Percentiles rank a stretch among this genome's conserved stretches.
These are phyloP conservation scores for Tenthredo mesomela DNA, from an alignment of 2,888 invertebrate genomes.

Conservation along the genomic window DNA sequence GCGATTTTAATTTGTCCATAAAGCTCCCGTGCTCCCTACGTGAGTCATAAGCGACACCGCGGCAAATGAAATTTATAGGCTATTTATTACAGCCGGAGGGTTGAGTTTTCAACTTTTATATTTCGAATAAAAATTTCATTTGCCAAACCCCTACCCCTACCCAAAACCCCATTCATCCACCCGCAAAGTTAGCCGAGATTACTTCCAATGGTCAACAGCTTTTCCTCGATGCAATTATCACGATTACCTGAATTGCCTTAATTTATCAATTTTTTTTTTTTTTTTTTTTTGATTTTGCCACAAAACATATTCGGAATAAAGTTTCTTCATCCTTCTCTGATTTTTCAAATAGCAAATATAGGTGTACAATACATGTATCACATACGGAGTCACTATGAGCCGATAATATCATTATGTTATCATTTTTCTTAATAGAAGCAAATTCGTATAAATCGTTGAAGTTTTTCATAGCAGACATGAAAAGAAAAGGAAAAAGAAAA, in stretches of 20 bases:
- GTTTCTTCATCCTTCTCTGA: neutral
- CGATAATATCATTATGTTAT: neutral
- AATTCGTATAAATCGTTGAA: neutral
- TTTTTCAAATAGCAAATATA: neutral
- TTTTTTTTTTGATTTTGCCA: no score
- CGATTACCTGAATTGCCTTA: neutral
- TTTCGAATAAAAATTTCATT: conserved; percentile 40
- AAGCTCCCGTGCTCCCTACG: conserved; percentile 44
- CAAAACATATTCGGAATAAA: neutral
- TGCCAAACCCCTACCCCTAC: neutral
- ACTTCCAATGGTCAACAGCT: conserved; percentile 1
- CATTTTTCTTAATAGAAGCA: neutral
- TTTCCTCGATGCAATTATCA: neutral
- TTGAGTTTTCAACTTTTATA: conserved; percentile 42
- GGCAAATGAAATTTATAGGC: conserved; percentile 64
- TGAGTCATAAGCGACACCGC: conserved; percentile 64
- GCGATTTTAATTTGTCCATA: conserved; percentile 67
- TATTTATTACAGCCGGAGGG: conserved; percentile 59
- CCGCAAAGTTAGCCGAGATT: neutral
- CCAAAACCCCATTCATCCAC: neutral
- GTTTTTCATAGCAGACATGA: neutral
- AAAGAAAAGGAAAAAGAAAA: neutral
- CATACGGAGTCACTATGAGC: neutral
- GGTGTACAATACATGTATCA: no score
- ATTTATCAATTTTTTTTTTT: neutral